phyloP scores from a whole-genome alignment of 1,140 invertebrate species.

The Trichoplusia ni region DNA sequence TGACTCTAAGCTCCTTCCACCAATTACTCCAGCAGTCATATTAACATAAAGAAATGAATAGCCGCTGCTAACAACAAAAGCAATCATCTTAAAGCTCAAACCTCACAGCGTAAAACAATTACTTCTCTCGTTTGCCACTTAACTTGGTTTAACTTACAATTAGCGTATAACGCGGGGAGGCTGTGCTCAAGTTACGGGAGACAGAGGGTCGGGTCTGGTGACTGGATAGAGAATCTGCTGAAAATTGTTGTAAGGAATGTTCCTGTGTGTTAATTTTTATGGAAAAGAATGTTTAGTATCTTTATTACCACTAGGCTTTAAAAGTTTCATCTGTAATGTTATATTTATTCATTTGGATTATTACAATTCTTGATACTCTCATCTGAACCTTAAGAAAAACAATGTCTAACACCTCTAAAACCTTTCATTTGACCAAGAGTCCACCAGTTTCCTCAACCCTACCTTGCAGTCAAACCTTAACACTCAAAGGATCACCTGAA shows the following conservation, averaged over 20 bases:
- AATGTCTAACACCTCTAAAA: no score
- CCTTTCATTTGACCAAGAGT: no score
- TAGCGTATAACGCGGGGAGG: constrained; percentile 49
- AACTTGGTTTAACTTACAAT: constrained; percentile 48
- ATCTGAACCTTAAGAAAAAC: no score
- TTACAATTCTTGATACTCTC: no score
- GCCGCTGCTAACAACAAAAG: constrained; percentile 35
- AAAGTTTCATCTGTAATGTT: no score
- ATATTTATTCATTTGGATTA: no score
- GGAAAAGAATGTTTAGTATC: no score
- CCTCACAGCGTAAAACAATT: constrained; percentile 57
- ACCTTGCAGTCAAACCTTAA: no score
- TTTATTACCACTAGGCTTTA: no score
- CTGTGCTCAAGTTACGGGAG: constrained; percentile 28
- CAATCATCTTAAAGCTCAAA: constrained; percentile 44
- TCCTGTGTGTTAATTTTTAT: no score
- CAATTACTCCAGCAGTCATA: constrained; percentile 6
- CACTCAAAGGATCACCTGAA: no score
- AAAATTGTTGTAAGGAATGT: neutral
- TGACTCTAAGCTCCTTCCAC: neutral
- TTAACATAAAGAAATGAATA: constrained; percentile 32
- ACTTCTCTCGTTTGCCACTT: constrained; percentile 52
- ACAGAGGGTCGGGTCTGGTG: neutral
- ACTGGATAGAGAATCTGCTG: neutral
- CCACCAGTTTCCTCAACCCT: no score